Evolutionary conservation across 2,888 invertebrate species (phyloP).

Genomic region (Galerucella nymphaeae): DNA sequence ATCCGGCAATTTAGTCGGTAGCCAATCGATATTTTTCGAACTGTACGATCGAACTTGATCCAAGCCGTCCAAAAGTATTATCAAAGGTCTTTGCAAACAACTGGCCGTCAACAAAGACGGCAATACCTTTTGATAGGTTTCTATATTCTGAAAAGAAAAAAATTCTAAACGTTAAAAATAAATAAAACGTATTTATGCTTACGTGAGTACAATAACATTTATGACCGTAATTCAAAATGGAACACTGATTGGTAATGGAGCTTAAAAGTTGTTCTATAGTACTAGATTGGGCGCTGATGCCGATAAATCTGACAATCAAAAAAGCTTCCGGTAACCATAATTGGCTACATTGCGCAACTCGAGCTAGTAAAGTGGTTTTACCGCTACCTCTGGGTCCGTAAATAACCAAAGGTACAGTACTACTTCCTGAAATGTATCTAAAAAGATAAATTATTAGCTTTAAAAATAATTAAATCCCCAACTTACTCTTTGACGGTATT

Average conservation of each 20-base stretch:
- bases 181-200: conserved; percentile 58
- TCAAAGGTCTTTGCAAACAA: conserved; percentile 70
- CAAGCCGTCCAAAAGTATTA: conserved; percentile 82
- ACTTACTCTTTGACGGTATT: conserved; percentile 76
- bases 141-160: conserved; percentile 72
- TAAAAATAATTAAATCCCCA: not conserved
- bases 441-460: conserved; percentile 41
- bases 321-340: conserved; percentile 73
- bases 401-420: conserved; percentile 75
- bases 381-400: conserved; percentile 86
- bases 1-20: conserved; percentile 78
- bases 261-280: conserved; percentile 78
- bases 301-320: conserved; percentile 71
- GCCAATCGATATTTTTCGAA: conserved; percentile 77
- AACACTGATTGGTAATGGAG: conserved; percentile 80
- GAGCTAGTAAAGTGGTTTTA: conserved; percentile 82
- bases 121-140: conserved; percentile 75
- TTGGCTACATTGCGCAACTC: conserved; percentile 75
- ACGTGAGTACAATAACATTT: conserved; percentile 73
- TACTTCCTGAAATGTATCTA: conserved; percentile 75
- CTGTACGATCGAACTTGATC: conserved; percentile 72
- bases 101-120: conserved; percentile 68
- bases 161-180: no score
- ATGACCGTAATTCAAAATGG: conserved; percentile 76
- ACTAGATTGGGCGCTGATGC: conserved; percentile 74